Conservation (phyloP, 2,888 invertebrate species). For the Dendrolimus houi region DNA sequence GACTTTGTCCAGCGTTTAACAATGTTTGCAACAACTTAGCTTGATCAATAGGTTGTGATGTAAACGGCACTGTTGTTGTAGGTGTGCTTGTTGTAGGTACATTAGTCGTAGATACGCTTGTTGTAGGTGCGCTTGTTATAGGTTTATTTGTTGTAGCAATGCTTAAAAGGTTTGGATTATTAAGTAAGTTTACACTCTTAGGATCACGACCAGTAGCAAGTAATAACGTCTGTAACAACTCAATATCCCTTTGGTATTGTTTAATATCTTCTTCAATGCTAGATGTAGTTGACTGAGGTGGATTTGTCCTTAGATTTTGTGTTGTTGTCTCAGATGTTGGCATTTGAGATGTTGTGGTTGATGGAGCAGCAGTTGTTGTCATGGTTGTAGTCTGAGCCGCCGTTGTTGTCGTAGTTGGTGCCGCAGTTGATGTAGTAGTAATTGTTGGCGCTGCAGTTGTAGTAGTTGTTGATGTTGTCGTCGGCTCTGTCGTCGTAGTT, state of each 20-base stretch:
- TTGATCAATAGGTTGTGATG: slow-evolving; percentile 29
- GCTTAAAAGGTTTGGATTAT: slow-evolving; percentile 23
- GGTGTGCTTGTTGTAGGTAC: slow-evolving; percentile 18
- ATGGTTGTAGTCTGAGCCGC: slow-evolving; percentile 15
- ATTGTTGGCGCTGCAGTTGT: slow-evolving; percentile 17
- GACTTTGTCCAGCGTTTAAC: slow-evolving; percentile 35
- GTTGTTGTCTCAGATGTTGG: slow-evolving; percentile 18
- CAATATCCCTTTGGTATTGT: slow-evolving; percentile 45
- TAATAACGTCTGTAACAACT: slow-evolving; percentile 36
- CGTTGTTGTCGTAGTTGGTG: slow-evolving; percentile 14
- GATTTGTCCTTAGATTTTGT: slow-evolving; percentile 23
- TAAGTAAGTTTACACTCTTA: slow-evolving; percentile 44
- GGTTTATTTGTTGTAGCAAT: slow-evolving; percentile 17
- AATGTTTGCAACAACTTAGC: slow-evolving; percentile 49
- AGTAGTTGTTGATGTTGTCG: slow-evolving; percentile 16
- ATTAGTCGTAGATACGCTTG: slow-evolving; percentile 13
- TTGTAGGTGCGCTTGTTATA: slow-evolving; percentile 19
- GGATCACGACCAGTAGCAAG: slow-evolving; percentile 54
- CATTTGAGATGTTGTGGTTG: slow-evolving; percentile 15
- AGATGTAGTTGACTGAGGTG: slow-evolving; percentile 19
- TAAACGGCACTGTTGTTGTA: slow-evolving; percentile 13
- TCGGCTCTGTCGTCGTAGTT: slow-evolving; percentile 23
- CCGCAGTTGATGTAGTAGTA: slow-evolving; percentile 20
- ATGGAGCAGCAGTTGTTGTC: slow-evolving; percentile 22
- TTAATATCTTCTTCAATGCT: slow-evolving; percentile 39